Base-by-base conservation (phyloP, 2,113 vertebrate genomes). In the Urocitellus parryii region DNA sequence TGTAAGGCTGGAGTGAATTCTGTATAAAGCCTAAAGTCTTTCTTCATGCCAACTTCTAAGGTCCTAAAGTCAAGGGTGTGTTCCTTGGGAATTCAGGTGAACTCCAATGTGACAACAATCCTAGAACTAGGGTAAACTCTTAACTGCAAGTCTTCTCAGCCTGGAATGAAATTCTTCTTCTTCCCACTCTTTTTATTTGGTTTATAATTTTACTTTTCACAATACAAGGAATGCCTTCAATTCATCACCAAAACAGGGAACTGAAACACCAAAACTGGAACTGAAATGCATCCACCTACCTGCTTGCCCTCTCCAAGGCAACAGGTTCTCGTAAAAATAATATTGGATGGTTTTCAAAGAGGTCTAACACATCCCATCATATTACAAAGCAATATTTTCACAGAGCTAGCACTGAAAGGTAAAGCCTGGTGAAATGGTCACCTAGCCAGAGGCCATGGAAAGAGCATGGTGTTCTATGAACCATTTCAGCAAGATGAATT, bases 401-500 rank as follows among this genome's bases (percentile, higher is more conserved):
- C 5, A 2, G n/a, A 81, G 70, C n/a, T 56, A 83, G 67, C 6
- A 86, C 74, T 29, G 86, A 76, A 95, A 86, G 77, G 27, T 8
- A 37, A 84, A 67, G 27, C 61, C 34, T 77, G 51, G 34, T 70
- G 86, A 78, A 96, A 76, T 51, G 25, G 39, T 68, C 34, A 39
- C 16, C 27, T 58, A 90, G 53, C 18, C 29, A 88, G n/a, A 63
- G 37, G 51, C 63, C 92, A 79, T 42, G 27, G 83, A 90, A 94
- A 95, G 63, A 83, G 53, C 8, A 61, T 8, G 65, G 48, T 18
- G 8, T 37, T 84, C 92, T 88, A 22, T 77, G 72, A 86, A 96
- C 68, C 25, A 90, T 61, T 87, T 91, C 4, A 92, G 56, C 65
- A 88, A 83, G 94, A 87, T 77, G 22, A 78, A 94, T 68, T 67